phyloP scores from a whole-genome alignment of 2,888 invertebrate genomes.

The Congeria kusceri region DNA sequence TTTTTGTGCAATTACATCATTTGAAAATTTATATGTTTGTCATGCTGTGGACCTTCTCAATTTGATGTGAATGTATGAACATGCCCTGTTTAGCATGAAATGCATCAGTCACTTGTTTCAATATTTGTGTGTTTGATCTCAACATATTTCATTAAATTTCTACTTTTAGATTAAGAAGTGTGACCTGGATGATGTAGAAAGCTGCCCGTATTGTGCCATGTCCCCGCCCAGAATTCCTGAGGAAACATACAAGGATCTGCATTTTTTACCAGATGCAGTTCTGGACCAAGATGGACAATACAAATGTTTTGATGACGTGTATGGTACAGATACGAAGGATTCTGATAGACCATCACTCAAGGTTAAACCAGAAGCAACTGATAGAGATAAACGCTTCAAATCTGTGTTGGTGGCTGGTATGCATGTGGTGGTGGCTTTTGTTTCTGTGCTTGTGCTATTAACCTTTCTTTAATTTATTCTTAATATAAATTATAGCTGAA shows the following conservation, averaged over 20 bases:
- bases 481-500: too few relatives aligned
- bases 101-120: too few relatives aligned
- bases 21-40: too few relatives aligned
- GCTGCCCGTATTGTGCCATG: constrained; percentile 17
- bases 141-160: not conserved
- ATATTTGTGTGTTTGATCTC: not conserved
- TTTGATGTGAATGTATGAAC: too few relatives aligned
- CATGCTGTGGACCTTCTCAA: too few relatives aligned
- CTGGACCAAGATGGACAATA: not conserved
- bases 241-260: not conserved
- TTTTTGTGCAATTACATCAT: too few relatives aligned
- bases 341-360: not conserved
- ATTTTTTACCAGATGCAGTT: constrained; percentile 28
- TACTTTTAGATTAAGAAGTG: constrained; percentile 29
- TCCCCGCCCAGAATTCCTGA: constrained; percentile 10
- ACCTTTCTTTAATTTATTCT: too few relatives aligned
- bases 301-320: constrained; percentile 9
- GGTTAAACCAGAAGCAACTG: constrained; percentile 3
- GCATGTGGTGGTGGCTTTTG: constrained; percentile 1
- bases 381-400: constrained; percentile 19
- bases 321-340: constrained; percentile 18
- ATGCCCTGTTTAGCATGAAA: too few relatives aligned
- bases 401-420: constrained; percentile 22
- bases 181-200: constrained; percentile 2
- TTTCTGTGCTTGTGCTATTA: too few relatives aligned